phyloP scores from a whole-genome alignment of 2,113 vertebrate species.

The Eulemur macaco region DNA sequence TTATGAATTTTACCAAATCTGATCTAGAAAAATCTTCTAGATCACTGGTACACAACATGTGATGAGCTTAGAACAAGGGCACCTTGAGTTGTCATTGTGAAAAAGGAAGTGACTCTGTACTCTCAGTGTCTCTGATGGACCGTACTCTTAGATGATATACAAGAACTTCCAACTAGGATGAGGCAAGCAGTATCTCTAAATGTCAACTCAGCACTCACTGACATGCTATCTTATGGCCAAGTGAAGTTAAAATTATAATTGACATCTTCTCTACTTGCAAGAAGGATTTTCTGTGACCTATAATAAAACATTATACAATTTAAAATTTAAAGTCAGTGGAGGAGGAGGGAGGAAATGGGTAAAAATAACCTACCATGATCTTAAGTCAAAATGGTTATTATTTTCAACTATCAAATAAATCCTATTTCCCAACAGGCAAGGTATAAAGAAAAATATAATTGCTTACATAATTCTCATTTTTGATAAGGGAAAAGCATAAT shows the following conservation, averaged over 20 bases:
- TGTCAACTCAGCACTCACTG: too few species aligned
- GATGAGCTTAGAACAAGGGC: neutral
- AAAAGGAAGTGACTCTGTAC: neutral
- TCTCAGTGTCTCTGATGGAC: neutral
- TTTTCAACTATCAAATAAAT: slow-evolving; percentile 37
- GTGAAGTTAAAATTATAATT: neutral
- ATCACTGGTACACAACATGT: neutral
- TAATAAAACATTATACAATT: neutral
- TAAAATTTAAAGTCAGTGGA: neutral
- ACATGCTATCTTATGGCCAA: neutral
- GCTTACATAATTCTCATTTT: slow-evolving; percentile 17
- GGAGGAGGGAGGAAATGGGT: neutral
- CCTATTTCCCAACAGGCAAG: neutral
- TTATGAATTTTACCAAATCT: neutral
- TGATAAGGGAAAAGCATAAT: slow-evolving; percentile 23
- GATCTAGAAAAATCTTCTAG: neutral
- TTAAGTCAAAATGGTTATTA: neutral
- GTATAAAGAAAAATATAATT: slow-evolving; percentile 8
- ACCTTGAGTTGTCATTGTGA: neutral
- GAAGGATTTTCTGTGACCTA: slow-evolving; percentile 3
- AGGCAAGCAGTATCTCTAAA: neutral
- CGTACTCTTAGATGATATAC: neutral
- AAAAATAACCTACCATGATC: neutral
- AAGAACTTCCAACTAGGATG: neutral
- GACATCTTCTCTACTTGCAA: neutral